Evolutionary conservation across 2,797 vertebrate genomes (phyloP), one percentile per base, ranked within the genome.

Genomic region (Setipinna tenuifilis): DNA sequence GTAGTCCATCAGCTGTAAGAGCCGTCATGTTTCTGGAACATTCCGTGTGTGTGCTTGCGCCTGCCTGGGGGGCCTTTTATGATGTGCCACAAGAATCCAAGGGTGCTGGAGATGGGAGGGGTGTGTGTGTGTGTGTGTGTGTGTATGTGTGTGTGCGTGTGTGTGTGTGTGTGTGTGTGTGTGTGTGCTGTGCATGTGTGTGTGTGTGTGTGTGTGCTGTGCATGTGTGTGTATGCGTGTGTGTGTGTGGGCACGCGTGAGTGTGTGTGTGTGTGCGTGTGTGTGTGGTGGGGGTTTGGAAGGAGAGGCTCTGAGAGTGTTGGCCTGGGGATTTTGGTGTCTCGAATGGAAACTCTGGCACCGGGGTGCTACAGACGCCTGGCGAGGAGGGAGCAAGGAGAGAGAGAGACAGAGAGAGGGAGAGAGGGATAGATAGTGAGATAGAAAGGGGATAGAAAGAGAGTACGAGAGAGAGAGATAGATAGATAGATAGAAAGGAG

Each of bases 331-430:
- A 71, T 25, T 16, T 10, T 4, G 0, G 11, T 71, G 25, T 71
- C 65, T 71, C 65, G 12, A 71, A 71, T 71, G 65, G 65, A 71
- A 71, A 71, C 25, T 0, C 65, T 71, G 65, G 65, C 65, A 71
- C 65, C 7, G 21, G 6, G 65, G 28, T 11, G 4, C 65, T 14
- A 25, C 65, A 68, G 61, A 23, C n/a, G 23, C 62, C 62, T 68
- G 62, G 62, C 62, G 25, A 9, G 3, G 6, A 4, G 6, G 0
- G 9, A 65, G 62, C 23, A 14, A n/a, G 25, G 62, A 68, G 62
- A 12, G 62, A 23, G 59, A n/a, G 58, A 48, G 46, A 48, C 46
- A 48, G 46, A 48, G 10, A 10, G 46, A 48, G 46, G 46, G 46
- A 48, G 46, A 62, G 59, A 61, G 21, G 23, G 62, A 61, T 9